Base-by-base conservation (phyloP, 2,888 invertebrate genomes). In the Callyntrura guangdongensis region DNA sequence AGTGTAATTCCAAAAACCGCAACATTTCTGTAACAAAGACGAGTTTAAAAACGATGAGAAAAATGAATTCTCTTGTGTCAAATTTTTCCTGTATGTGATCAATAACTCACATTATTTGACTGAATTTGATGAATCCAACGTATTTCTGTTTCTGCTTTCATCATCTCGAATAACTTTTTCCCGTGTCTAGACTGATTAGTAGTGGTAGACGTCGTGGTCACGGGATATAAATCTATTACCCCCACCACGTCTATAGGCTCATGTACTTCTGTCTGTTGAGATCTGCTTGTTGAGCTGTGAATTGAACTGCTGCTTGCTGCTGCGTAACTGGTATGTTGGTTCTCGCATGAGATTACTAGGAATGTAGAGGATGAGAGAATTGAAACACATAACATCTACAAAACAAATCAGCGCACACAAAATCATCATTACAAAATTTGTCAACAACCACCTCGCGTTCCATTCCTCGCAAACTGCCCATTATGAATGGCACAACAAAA, bases 71-170 rank as follows among this genome's bases (percentile, higher is more conserved):
- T n/a, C n/a, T n/a, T n/a, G n/a, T n/a, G n/a, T n/a, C n/a, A n/a
- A n/a, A n/a, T n/a, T n/a, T n/a, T n/a, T n/a, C 0, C 45, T 17
- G 36, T 25, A 56, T 27, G 59, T 56, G 25, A 5, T 17, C 9
- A 20, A 36, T 69, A 8, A 20, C 81, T 59, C 59, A 91, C 92
- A 87, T 92, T 88, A 17, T 47, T 69, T 45, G 87, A 69, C 79
- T 92, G 92, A 69, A 92, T 87, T 67, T 92, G 92, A 85, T 92
- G 92, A 90, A 92, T 92, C 92, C 92, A 92, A 12, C 92, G 83
- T 53, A 90, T 36, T 56, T 92, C 92, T 14, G 92, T 89, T 49
- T 90, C 92, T 6, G 90, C 59, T 85, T 85, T 92, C 92, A 92
- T 92, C 82, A 92, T 72, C 17, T 84, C 84, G 56, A 88, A 83